These are phyloP conservation scores for Seira sanloemensis DNA, from an alignment of 2,888 invertebrate species.

Conservation along the genomic window DNA sequence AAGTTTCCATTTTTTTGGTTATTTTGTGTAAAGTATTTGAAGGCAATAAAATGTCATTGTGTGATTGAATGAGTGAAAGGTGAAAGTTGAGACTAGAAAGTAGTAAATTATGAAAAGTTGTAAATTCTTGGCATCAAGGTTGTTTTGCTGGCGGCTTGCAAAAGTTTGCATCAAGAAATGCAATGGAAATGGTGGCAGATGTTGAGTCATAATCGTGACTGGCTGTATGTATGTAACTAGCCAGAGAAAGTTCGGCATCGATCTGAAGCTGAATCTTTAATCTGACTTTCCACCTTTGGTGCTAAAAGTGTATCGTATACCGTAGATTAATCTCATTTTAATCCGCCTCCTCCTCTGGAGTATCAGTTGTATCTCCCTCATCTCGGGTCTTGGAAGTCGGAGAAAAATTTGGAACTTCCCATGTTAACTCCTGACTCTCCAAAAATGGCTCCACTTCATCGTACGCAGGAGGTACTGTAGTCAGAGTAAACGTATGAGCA, in stretches of 20 bases:
- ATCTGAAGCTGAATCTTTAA: no score
- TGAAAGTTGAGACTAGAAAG: background rate
- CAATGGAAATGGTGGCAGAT: no score
- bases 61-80: background rate
- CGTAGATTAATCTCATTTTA: background rate
- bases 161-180: no score
- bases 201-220: no score
- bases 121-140: no score
- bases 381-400: background rate
- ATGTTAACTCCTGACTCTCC: background rate
- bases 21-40: background rate
- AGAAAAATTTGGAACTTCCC: constrained; percentile 7
- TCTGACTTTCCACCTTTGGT: no score
- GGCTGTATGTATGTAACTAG: no score
- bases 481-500: no score
- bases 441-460: constrained; percentile 25
- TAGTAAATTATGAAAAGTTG: no score
- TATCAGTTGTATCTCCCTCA: background rate
- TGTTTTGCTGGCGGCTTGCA: no score
- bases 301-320: no score
- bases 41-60: background rate
- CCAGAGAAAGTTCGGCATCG: no score
- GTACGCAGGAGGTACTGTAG: constrained; percentile 37
- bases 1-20: background rate
- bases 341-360: background rate